Conservation (phyloP, 1,140 invertebrate genomes). For the Aporrectodea caliginosa region DNA sequence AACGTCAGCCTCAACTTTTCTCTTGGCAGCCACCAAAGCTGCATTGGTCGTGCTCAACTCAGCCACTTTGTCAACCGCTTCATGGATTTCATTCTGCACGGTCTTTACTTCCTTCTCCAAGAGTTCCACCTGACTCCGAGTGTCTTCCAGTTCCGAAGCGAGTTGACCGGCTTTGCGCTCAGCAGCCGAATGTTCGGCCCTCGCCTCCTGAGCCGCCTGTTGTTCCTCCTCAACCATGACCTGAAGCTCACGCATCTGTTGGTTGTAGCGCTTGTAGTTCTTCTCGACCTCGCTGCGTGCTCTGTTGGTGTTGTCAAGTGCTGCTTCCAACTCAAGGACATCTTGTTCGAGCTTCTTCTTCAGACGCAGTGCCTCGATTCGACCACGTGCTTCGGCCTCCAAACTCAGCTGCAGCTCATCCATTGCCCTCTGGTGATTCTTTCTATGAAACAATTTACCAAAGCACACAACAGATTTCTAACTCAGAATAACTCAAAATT, state of each 20-base stretch:
- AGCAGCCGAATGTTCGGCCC: conserved; percentile 56
- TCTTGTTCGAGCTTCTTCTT: conserved; percentile 99
- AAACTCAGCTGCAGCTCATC: conserved; percentile 99
- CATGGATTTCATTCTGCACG: conserved; percentile 91
- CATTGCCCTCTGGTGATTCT: conserved; percentile 97
- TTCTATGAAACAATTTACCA: too few relatives aligned
- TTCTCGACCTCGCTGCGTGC: conserved; percentile 97
- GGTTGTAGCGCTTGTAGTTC: conserved; percentile 95
- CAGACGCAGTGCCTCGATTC: conserved; percentile 96
- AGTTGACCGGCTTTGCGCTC: conserved; percentile 92
- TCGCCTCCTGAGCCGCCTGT: conserved; percentile 72
- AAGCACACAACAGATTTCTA: too few relatives aligned
- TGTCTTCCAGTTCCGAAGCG: conserved; percentile 93
- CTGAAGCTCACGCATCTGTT: conserved; percentile 16
- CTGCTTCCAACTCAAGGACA: conserved; percentile 98
- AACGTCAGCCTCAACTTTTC: conserved; percentile 10
- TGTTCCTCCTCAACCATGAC: conserved; percentile 44
- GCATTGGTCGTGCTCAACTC: conserved; percentile 88
- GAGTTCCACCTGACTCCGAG: conserved; percentile 88
- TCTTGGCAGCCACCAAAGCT: conserved; percentile 73
- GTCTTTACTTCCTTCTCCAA: conserved; percentile 87
- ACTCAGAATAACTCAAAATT: too few relatives aligned
- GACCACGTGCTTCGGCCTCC: conserved; percentile 97
- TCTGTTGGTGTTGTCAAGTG: conserved; percentile 70
- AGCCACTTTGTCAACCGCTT: conserved; percentile 94